phyloP scores from a whole-genome alignment of 1,140 invertebrate genomes.

The Hesperophylax magnus region DNA sequence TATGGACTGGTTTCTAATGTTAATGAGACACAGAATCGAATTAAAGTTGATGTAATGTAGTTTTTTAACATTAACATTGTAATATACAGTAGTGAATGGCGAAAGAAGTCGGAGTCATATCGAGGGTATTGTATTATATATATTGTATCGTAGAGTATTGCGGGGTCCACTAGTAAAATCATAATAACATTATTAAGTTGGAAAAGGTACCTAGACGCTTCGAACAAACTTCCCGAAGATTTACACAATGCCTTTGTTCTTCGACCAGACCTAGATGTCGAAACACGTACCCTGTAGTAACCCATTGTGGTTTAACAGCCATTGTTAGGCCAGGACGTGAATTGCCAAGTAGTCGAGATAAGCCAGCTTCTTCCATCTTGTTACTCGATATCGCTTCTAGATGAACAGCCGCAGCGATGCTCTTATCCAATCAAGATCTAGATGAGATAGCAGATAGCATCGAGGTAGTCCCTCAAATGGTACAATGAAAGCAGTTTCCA shows the following conservation, averaged over 20 bases:
- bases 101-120: too few species aligned
- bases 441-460: neutral
- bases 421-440: neutral
- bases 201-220: neutral
- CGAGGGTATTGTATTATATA: too few species aligned
- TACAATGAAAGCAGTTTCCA: conserved; percentile 2
- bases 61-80: too few species aligned
- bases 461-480: neutral
- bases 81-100: too few species aligned
- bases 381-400: conserved; percentile 10
- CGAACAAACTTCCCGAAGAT: neutral
- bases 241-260: conserved; percentile 26
- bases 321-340: conserved; percentile 34
- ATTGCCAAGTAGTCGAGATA: conserved; percentile 4
- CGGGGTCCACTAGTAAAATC: too few species aligned
- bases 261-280: conserved; percentile 24
- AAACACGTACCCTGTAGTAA: conserved; percentile 21
- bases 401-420: neutral
- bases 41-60: too few species aligned
- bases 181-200: neutral
- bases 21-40: too few species aligned
- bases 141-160: too few species aligned
- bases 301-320: conserved; percentile 26
- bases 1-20: too few species aligned
- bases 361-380: conserved; percentile 5